Conservation (phyloP, 92 coral and sea anemone species). For the Plumapathes pennacea region DNA sequence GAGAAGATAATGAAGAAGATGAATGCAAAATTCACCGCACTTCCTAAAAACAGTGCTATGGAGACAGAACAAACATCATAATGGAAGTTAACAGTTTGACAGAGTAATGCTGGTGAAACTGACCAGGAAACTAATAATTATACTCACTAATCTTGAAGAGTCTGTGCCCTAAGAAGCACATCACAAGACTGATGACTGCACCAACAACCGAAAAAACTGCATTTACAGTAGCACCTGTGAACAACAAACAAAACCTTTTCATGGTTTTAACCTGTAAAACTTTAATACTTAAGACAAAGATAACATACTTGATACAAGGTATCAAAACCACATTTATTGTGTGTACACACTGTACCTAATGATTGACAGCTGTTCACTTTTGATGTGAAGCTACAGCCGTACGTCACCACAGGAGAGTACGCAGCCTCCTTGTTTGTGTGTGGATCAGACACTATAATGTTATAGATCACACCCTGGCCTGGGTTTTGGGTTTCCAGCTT, state of each 20-base stretch:
- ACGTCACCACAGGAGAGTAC: constrained; percentile 79
- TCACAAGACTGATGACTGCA: constrained; percentile 58
- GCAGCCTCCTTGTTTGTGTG: constrained; percentile 65
- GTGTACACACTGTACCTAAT: constrained; percentile 35
- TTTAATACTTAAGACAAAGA: background rate
- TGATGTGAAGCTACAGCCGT: constrained; percentile 83
- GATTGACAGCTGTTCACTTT: constrained; percentile 74
- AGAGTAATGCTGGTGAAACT: background rate
- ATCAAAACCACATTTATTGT: background rate
- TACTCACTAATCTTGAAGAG: constrained; percentile 76
- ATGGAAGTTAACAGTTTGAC: too few species aligned
- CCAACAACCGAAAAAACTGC: constrained; percentile 77
- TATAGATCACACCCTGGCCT: constrained; percentile 89
- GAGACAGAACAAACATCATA: background rate
- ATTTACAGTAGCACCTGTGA: constrained; percentile 74
- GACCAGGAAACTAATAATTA: too few species aligned
- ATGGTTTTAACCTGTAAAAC: background rate
- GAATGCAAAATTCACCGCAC: constrained; percentile 71
- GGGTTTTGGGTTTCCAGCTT: constrained; percentile 62
- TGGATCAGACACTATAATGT: constrained; percentile 84
- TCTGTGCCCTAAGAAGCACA: constrained; percentile 85
- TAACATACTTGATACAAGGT: background rate
- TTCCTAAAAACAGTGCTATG: constrained; percentile 84
- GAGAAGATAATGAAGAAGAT: constrained; percentile 70
- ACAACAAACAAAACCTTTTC: background rate